Base-by-base conservation (phyloP, 2,797 vertebrate species). In the Pseudochirops corinnae region DNA sequence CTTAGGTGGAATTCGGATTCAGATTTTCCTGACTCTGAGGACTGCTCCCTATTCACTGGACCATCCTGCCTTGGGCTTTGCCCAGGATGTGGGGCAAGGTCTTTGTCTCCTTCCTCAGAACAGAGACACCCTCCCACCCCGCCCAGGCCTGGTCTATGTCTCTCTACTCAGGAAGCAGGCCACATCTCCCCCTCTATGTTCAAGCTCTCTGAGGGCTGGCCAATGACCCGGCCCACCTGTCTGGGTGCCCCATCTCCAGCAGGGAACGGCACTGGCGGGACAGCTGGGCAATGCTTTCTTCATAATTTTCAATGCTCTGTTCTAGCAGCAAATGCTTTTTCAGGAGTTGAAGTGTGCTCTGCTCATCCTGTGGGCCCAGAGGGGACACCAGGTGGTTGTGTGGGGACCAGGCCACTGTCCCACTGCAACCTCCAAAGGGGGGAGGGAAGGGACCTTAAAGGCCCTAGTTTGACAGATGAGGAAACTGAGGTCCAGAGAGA, bases 231-330 rank as follows among this genome's bases (percentile, higher is more conserved):
- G 39, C 97, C 95, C 97, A 99, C 99, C 99, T 99, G 98, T 99
- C 99, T 0, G 99, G 99, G 92, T 99, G 99, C 0, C 99, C 99
- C 95, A 99, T 98, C 98, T 99, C 99, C 95, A 99, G 98, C 46
- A 99, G 99, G 52, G 99, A 99, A 0, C 99, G 98, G 97, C 99
- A 99, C 93, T 99, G 99, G 93, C 99, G 99, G 0, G 99, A 99
- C 55, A 99, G 99, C 91, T 99, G 99, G 3, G 99, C 99, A 29
- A 99, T 99, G 97, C 99, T 99, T 96, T 99, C 99, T 0, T 99
- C 99, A 0, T 99, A 99, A 98, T 99, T 99, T 97, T 99, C 99
- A 14, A 99, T 99, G 18, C 99, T 99, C 97, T 99, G 99, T 87
- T 99, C 99, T 94, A 99, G 98, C 93, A 99, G 97, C 94, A 99